These are phyloP conservation scores for Pyrgilauda ruficollis DNA, from an alignment of 2,113 vertebrate species.

Conservation along the genomic window DNA sequence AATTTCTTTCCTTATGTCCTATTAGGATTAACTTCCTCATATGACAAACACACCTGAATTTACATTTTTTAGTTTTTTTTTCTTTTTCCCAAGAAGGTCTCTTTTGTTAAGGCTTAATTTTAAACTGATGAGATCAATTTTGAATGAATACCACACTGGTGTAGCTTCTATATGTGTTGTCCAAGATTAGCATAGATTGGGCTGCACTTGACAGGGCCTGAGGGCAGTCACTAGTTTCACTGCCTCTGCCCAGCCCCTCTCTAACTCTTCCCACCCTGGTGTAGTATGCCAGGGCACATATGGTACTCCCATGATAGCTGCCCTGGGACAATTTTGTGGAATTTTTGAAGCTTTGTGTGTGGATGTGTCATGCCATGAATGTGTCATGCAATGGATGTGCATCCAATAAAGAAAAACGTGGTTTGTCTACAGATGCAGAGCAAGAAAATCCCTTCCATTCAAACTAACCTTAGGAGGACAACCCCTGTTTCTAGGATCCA, in stretches of 20 bases:
- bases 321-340: neutral
- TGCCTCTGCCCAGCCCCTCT: neutral
- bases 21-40: neutral
- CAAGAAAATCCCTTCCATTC: neutral
- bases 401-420: neutral
- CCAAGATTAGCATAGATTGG: neutral
- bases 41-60: neutral
- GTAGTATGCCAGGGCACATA: neutral
- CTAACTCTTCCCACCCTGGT: accelerated
- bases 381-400: neutral
- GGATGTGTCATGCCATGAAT: neutral
- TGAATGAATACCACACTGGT: neutral
- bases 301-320: accelerated
- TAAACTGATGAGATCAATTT: neutral
- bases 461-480: neutral
- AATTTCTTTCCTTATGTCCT: neutral
- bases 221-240: neutral
- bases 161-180: neutral
- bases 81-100: neutral
- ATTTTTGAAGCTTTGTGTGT: neutral
- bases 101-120: neutral
- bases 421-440: neutral
- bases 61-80: neutral
- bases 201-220: neutral
- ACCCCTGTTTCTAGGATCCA: neutral